phyloP scores from a whole-genome alignment of 2,797 vertebrate genomes.

The Cuculus canorus region DNA sequence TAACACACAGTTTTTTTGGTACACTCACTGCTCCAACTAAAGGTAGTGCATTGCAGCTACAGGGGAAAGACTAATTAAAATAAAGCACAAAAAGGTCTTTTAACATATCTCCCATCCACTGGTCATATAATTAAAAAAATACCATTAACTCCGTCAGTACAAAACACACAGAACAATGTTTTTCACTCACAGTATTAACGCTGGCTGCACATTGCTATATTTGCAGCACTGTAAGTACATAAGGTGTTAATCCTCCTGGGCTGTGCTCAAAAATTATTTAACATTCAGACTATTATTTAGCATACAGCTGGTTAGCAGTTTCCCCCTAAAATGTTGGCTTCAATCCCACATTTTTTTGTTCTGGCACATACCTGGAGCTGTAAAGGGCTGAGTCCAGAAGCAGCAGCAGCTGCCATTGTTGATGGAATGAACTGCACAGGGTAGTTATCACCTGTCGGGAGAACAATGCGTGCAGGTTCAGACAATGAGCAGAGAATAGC shows the following conservation, averaged over 20 bases:
- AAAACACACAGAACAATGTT: slow-evolving; percentile 28
- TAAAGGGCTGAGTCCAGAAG: slow-evolving; percentile 98
- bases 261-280: slow-evolving; percentile 88
- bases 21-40: background rate
- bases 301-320: slow-evolving; percentile 94
- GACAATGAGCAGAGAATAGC: slow-evolving; percentile 91
- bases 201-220: slow-evolving; percentile 28
- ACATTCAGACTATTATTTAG: slow-evolving; percentile 92
- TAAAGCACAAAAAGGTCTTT: background rate
- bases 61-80: slow-evolving; percentile 14
- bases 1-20: slow-evolving; percentile 13
- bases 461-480: slow-evolving; percentile 97
- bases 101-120: slow-evolving; percentile 10
- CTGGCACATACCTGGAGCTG: slow-evolving; percentile 98
- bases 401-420: slow-evolving; percentile 98
- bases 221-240: slow-evolving; percentile 67
- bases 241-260: slow-evolving; percentile 91
- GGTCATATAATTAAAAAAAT: background rate
- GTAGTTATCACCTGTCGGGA: slow-evolving; percentile 98
- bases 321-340: slow-evolving; percentile 87
- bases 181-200: slow-evolving; percentile 57
- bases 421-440: slow-evolving; percentile 99
- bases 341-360: slow-evolving; percentile 88
- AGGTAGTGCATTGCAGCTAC: background rate
- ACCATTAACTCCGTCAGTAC: slow-evolving; percentile 16